Conservation (phyloP, 2,888 invertebrate genomes). For the Mylabris sibirica region DNA sequence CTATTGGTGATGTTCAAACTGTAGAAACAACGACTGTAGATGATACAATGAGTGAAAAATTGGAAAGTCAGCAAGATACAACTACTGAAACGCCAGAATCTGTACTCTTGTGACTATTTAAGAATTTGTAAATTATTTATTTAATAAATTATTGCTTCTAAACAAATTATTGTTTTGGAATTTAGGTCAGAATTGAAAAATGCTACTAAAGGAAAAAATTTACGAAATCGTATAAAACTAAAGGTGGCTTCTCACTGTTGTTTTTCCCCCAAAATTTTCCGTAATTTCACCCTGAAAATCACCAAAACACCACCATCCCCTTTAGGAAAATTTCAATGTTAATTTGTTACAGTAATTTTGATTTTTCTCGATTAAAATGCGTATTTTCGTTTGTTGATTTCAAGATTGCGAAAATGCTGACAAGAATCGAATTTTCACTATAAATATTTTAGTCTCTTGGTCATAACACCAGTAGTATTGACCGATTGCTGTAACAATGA, state of each 20-base stretch:
- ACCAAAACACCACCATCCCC: neutral
- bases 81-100: neutral
- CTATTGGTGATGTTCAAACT: neutral
- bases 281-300: neutral
- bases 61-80: neutral
- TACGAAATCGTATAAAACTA: neutral
- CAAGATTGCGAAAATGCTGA: neutral
- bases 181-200: neutral
- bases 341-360: neutral
- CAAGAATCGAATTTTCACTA: neutral
- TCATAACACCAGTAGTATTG: neutral
- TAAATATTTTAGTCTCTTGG: neutral
- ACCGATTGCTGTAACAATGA: slow-evolving; percentile 10
- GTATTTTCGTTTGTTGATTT: neutral
- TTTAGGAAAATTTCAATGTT: neutral
- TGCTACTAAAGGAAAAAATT: neutral
- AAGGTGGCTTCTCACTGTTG: neutral
- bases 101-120: slow-evolving; percentile 13
- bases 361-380: neutral
- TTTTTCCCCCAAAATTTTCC: neutral
- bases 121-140: slow-evolving; percentile 20
- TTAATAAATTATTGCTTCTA: slow-evolving; percentile 27
- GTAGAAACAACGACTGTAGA: neutral
- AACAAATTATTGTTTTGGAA: neutral
- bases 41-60: neutral